Conservation (phyloP, 2,888 invertebrate genomes). For the Platynereis dumerilii region DNA sequence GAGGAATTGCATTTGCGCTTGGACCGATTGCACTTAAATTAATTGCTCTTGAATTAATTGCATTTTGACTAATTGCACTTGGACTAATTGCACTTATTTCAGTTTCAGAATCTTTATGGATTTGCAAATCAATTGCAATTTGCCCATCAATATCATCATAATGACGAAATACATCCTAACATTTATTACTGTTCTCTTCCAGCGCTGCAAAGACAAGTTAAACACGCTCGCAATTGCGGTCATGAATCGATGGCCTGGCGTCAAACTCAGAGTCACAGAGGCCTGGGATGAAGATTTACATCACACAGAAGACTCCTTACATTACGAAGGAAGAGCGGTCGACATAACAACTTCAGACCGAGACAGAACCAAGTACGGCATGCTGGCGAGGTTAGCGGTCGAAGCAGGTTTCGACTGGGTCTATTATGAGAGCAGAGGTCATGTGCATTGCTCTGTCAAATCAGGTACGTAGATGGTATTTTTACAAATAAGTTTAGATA, state of each 20-base stretch:
- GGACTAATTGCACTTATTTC: too few species aligned
- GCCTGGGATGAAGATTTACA: constrained; percentile 90
- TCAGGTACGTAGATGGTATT: constrained; percentile 77
- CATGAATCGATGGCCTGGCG: constrained; percentile 98
- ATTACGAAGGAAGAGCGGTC: constrained; percentile 96
- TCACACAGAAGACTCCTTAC: constrained; percentile 80
- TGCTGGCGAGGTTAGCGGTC: constrained; percentile 92
- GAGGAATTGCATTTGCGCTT: too few species aligned
- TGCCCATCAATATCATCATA: too few species aligned
- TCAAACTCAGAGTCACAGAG: constrained; percentile 88
- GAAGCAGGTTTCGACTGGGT: constrained; percentile 99
- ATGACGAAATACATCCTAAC: too few species aligned
- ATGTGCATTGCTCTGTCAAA: constrained; percentile 96
- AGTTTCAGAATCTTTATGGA: too few species aligned
- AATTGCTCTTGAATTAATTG: too few species aligned
- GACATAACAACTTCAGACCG: constrained; percentile 94
- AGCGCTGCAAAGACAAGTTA: constrained; percentile 95
- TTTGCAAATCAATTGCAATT: too few species aligned
- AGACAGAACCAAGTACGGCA: constrained; percentile 91
- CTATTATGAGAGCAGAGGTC: constrained; percentile 90
- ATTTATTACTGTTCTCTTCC: too few species aligned
- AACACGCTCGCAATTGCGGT: constrained; percentile 93
- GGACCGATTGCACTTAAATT: too few species aligned
- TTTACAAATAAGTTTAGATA: neutral
- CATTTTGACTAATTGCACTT: too few species aligned